Conservation (phyloP, 2,113 vertebrate species). For the Scatophagus argus region DNA sequence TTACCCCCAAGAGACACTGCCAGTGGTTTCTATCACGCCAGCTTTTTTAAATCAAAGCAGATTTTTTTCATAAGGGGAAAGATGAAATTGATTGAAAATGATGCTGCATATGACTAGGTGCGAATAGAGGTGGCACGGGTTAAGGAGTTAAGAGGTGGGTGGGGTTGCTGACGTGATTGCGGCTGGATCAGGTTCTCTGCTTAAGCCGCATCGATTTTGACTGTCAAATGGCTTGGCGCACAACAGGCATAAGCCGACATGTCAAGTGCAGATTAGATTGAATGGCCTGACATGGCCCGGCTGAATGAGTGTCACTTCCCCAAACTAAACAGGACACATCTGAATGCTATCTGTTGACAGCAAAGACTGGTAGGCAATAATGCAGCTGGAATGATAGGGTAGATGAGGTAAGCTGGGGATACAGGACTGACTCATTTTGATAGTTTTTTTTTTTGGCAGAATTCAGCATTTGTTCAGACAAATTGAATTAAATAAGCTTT, state of each 20-base stretch:
- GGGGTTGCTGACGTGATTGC: conserved; percentile 21
- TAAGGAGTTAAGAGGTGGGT: conserved; percentile 15
- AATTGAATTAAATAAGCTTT: conserved; percentile 25
- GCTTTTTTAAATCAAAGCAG: conserved; percentile 44
- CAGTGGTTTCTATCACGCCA: conserved; percentile 44
- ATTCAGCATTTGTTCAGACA: conserved; percentile 24
- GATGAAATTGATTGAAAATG: conserved; percentile 70
- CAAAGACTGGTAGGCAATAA: conserved; percentile 21
- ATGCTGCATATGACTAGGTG: conserved; percentile 10
- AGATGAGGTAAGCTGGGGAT: conserved; percentile 20
- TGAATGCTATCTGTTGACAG: conserved; percentile 56
- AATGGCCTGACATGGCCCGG: conserved; percentile 45
- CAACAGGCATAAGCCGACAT: conserved; percentile 52
- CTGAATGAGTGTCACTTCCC: conserved; percentile 62
- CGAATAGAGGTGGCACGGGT: not conserved
- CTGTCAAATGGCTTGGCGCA: conserved; percentile 66
- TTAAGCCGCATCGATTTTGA: conserved; percentile 79
- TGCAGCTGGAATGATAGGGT: conserved; percentile 11
- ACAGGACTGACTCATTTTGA: conserved; percentile 6
- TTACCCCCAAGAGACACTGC: conserved; percentile 35
- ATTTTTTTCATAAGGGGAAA: conserved; percentile 40
- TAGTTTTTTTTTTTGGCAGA: conserved; percentile 27
- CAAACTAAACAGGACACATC: conserved; percentile 60
- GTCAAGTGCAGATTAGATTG: conserved; percentile 71
- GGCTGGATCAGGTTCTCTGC: conserved; percentile 58